Percentiles rank a stretch among this genome's conserved stretches.
phyloP scores from a whole-genome alignment of 2,888 invertebrate genomes.

The Napeogenes inachia region DNA sequence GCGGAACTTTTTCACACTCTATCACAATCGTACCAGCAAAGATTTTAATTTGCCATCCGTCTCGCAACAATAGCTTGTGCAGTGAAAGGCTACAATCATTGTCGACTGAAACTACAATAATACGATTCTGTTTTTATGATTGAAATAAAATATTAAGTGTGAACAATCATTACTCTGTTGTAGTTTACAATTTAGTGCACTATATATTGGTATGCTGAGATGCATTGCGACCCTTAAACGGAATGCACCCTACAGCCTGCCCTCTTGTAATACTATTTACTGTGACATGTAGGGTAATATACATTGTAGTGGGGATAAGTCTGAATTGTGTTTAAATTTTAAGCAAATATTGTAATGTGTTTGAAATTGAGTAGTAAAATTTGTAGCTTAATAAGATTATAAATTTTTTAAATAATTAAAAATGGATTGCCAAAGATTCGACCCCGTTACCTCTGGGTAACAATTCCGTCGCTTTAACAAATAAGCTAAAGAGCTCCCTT shows the following conservation, averaged over 20 bases:
- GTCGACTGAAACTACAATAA: constrained; percentile 2
- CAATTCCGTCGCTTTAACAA: too few relatives aligned
- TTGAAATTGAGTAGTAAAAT: too few relatives aligned
- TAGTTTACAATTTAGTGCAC: constrained; percentile 11
- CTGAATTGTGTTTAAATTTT: too few relatives aligned
- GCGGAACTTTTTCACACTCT: constrained; percentile 69
- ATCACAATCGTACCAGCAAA: constrained; percentile 52
- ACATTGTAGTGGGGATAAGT: neutral
- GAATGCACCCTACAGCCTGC: constrained; percentile 1
- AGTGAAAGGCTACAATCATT: constrained; percentile 31
- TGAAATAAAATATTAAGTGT: neutral
- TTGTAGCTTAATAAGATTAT: too few relatives aligned
- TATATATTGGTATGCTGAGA: constrained; percentile 2
- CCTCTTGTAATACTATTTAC: neutral
- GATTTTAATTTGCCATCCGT: constrained; percentile 68
- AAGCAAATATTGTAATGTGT: too few relatives aligned
- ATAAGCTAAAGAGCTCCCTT: too few relatives aligned
- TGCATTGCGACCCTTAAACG: constrained; percentile 3
- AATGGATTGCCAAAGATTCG: too few relatives aligned
- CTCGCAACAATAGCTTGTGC: constrained; percentile 52
- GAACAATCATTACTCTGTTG: constrained; percentile 6
- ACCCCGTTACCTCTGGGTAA: too few relatives aligned
- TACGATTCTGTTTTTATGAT: constrained; percentile 2
- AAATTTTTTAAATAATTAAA: too few relatives aligned
- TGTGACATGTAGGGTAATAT: constrained; percentile 1